Conservation (phyloP, 2,888 invertebrate genomes). For the Pseudococcus longispinus region DNA sequence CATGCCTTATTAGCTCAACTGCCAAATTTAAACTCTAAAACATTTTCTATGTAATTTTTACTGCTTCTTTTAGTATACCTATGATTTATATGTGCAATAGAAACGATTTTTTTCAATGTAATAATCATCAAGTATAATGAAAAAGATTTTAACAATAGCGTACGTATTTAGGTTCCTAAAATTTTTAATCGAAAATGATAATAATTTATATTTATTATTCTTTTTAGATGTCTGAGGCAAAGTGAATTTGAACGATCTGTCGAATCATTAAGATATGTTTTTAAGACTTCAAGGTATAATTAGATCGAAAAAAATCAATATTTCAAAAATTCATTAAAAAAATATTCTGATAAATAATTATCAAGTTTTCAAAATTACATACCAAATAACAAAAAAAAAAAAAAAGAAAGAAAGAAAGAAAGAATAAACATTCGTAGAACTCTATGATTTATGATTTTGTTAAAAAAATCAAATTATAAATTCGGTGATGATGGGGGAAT, state of each 20-base stretch:
- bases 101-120: neutral
- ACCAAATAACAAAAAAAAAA: neutral
- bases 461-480: neutral
- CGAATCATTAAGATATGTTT: too few species aligned
- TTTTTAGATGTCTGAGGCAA: neutral
- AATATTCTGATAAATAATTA: too few species aligned
- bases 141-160: neutral
- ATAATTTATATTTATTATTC: neutral
- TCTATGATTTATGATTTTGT: neutral
- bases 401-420: too few species aligned
- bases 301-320: too few species aligned
- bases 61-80: neutral
- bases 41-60: neutral
- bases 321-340: too few species aligned
- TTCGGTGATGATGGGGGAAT: neutral
- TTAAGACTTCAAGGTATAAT: too few species aligned
- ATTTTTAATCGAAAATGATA: neutral
- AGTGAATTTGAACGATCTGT: neutral
- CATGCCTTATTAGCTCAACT: constrained; percentile 19
- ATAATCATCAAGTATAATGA: neutral
- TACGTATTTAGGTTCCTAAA: neutral
- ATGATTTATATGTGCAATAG: neutral
- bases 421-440: neutral
- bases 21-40: neutral
- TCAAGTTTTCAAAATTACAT: neutral